Conservation (phyloP, 1,140 invertebrate species). For the Muscidifurax raptorellus region DNA sequence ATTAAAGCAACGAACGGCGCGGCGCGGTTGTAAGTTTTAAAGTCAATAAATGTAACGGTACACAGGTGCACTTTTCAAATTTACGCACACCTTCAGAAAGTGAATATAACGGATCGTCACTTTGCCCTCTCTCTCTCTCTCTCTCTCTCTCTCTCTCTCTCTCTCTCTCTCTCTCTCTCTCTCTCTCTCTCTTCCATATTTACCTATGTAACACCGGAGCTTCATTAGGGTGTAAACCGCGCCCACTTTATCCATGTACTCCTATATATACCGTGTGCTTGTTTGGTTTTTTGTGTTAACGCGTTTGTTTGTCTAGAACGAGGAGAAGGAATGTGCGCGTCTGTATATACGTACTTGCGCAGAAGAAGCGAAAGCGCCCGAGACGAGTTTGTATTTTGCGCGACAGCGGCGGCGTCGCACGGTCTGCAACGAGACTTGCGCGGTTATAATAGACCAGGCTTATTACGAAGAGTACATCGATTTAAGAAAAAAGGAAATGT, state of each 20-base stretch:
- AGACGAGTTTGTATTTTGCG: neutral
- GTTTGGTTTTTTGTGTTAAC: neutral
- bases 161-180: neutral
- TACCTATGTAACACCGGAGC: neutral
- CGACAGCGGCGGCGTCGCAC: conserved; percentile 9
- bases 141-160: neutral
- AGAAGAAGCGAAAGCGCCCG: neutral
- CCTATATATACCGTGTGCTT: neutral
- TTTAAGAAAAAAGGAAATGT: no score
- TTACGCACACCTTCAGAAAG: conserved; percentile 40
- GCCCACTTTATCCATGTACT: neutral
- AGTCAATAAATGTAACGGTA: conserved; percentile 53
- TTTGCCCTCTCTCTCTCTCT: neutral
- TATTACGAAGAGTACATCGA: no score
- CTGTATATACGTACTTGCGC: neutral
- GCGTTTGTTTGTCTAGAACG: neutral
- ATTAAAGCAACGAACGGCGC: conserved; percentile 1
- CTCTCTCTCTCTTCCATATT: neutral
- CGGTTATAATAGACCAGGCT: no score
- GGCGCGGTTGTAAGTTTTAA: conserved; percentile 32
- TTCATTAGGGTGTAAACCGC: conserved; percentile 3
- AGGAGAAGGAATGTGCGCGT: neutral
- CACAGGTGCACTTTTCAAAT: conserved; percentile 51
- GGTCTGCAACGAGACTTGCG: neutral
- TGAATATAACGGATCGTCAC: conserved; percentile 45